Evolutionary conservation across 2,113 vertebrate species (phyloP).

Genomic region (Scortum barcoo): DNA sequence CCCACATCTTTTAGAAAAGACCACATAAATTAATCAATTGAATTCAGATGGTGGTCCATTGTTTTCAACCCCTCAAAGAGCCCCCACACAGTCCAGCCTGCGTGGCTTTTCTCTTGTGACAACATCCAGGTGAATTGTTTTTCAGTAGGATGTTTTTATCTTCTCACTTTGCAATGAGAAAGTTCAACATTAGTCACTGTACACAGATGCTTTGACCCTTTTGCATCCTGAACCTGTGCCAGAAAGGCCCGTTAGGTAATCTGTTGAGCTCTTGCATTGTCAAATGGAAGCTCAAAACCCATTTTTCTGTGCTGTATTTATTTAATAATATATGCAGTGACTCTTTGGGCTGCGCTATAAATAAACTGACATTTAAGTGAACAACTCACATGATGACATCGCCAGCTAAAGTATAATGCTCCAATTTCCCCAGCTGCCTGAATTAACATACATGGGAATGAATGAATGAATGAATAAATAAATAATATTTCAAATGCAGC

Average conservation of each 20-base stretch:
- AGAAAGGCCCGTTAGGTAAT: too few species aligned
- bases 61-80: too few species aligned
- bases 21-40: not conserved
- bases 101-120: not conserved
- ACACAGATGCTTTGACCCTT: not conserved
- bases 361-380: slow-evolving; percentile 5
- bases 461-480: too few species aligned
- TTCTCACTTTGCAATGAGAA: not conserved
- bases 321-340: not conserved
- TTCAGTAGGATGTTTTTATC: not conserved
- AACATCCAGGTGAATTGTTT: not conserved
- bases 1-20: not conserved
- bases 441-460: not conserved
- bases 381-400: not conserved
- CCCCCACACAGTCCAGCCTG: too few species aligned
- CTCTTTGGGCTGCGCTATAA: not conserved
- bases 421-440: not conserved
- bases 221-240: not conserved
- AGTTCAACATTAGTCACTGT: not conserved
- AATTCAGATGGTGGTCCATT: not conserved
- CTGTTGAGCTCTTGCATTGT: not conserved
- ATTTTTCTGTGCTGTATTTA: not conserved
- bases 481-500: too few species aligned
- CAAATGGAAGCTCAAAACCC: not conserved
- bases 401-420: not conserved